phyloP scores from a whole-genome alignment of 2,797 vertebrate species.

The Hydrophis major region DNA sequence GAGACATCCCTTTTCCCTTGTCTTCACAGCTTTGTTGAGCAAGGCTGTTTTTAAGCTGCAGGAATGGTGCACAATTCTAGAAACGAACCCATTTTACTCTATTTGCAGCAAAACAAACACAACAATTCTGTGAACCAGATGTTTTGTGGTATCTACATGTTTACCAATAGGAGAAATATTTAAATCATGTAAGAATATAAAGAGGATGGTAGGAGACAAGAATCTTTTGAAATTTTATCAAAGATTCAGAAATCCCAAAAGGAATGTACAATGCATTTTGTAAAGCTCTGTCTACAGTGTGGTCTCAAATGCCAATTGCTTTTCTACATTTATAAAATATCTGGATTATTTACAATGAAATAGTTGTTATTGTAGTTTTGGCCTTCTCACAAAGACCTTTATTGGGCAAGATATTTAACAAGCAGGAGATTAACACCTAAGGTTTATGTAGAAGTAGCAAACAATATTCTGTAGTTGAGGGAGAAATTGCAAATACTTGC shows the following conservation, averaged over 20 bases:
- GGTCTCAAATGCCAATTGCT: not conserved
- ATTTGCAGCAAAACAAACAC: not conserved
- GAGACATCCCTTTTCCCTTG: not conserved
- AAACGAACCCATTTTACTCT: not conserved
- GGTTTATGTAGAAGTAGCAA: not conserved
- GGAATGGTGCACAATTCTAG: not conserved
- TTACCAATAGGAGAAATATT: not conserved
- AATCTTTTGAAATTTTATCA: not conserved
- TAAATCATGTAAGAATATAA: not conserved
- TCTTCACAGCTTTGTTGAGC: not conserved
- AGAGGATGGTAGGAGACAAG: not conserved
- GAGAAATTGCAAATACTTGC: not conserved
- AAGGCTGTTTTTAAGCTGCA: not conserved
- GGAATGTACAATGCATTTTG: slow-evolving; percentile 10
- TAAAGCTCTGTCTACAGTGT: not conserved
- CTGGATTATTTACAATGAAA: slow-evolving; percentile 20
- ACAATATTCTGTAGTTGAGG: not conserved
- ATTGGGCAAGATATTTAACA: too few species aligned
- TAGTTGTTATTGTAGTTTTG: not conserved
- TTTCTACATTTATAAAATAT: slow-evolving; percentile 33
- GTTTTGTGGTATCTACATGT: not conserved
- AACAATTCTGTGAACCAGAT: not conserved
- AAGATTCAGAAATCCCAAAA: not conserved
- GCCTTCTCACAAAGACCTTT: slow-evolving; percentile 6
- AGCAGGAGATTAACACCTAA: slow-evolving; percentile 11